These are phyloP conservation scores for Morpho helenor DNA, from an alignment of 2,888 invertebrate species.

Conservation along the genomic window DNA sequence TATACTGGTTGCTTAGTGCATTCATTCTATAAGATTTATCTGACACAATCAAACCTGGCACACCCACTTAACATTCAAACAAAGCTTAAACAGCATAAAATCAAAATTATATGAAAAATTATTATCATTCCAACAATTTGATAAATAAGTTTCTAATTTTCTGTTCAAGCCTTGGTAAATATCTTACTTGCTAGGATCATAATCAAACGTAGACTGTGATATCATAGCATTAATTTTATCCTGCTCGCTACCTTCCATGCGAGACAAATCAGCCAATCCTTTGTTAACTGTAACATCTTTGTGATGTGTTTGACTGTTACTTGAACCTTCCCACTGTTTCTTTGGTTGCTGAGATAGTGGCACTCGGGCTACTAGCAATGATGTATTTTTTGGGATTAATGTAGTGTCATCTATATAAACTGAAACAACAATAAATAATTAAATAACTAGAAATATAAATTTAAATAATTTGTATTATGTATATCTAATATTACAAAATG, in stretches of 20 bases:
- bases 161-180: conserved; percentile 7
- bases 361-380: conserved; percentile 95
- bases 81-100: conserved; percentile 6
- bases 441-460: conserved; percentile 1
- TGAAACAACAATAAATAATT: conserved; percentile 55
- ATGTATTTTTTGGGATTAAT: conserved; percentile 98
- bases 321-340: conserved; percentile 85
- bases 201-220: conserved; percentile 97
- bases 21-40: too few relatives aligned
- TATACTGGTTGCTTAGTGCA: too few relatives aligned
- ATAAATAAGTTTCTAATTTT: neutral
- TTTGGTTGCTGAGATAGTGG: conserved; percentile 90
- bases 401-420: conserved; percentile 95
- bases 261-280: conserved; percentile 89
- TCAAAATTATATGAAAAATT: neutral
- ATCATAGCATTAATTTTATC: conserved; percentile 99
- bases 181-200: conserved; percentile 97
- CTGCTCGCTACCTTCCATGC: conserved; percentile 96
- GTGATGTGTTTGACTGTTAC: conserved; percentile 61
- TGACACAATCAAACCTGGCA: neutral
- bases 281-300: conserved; percentile 77
- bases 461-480: neutral
- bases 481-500: neutral
- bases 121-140: neutral
- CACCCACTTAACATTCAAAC: neutral